phyloP scores from a whole-genome alignment of 2,888 invertebrate genomes.

The Tyria jacobaeae region DNA sequence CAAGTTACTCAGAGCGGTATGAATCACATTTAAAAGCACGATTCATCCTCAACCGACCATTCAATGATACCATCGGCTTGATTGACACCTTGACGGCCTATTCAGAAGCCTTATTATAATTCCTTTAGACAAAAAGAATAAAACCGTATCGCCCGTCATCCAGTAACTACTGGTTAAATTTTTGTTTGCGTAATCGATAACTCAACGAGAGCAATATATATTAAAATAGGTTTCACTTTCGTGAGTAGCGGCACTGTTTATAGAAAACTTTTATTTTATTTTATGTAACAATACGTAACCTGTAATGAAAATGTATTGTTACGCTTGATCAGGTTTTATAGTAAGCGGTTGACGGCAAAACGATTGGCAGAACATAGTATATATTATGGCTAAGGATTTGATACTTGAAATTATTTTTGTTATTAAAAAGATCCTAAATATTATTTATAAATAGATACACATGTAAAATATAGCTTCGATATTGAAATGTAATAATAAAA shows the following conservation, averaged over 20 bases:
- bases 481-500: no score
- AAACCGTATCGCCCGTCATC: slow-evolving; percentile 52
- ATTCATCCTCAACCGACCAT: slow-evolving; percentile 46
- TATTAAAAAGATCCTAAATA: no score
- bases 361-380: no score
- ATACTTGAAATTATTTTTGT: no score
- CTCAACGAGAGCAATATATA: slow-evolving; percentile 52
- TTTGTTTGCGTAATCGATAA: slow-evolving; percentile 70
- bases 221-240: slow-evolving; percentile 65
- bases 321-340: slow-evolving; percentile 27
- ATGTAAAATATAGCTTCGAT: no score
- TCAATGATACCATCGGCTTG: slow-evolving; percentile 61
- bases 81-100: slow-evolving; percentile 76
- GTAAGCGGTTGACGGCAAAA: background rate
- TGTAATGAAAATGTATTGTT: slow-evolving; percentile 24
- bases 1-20: slow-evolving; percentile 31
- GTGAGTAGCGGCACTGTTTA: slow-evolving; percentile 36
- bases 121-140: slow-evolving; percentile 56
- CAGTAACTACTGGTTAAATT: slow-evolving; percentile 71
- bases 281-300: slow-evolving; percentile 26
- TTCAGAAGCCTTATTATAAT: slow-evolving; percentile 70
- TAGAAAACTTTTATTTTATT: slow-evolving; percentile 39
- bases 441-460: no score
- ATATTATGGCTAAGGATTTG: no score
- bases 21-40: slow-evolving; percentile 41